A percentile compares a stretch with the other conserved stretches of the same genome.
phyloP scores from a whole-genome alignment of 2,888 invertebrate species.

The Brachypterus glaber region DNA sequence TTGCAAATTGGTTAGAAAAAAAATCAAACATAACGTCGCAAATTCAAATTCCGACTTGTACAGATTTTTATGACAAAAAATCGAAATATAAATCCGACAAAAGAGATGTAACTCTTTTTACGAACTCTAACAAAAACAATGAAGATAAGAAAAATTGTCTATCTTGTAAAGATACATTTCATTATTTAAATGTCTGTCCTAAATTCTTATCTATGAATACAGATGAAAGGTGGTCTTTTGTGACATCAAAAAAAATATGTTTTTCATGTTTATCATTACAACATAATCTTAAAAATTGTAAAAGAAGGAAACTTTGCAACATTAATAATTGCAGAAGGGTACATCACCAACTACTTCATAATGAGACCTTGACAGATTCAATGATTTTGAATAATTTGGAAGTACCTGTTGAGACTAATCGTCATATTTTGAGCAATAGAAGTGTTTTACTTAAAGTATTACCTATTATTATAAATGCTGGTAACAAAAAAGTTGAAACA shows the following conservation, averaged over 20 bases:
- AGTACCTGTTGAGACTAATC: conserved; percentile 4
- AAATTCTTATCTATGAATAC: not conserved
- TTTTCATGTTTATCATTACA: conserved; percentile 2
- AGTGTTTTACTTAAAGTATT: conserved; percentile 8
- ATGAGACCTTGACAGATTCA: no score
- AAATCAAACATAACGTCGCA: conserved; percentile 2
- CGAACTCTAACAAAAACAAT: no score
- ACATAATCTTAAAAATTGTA: no score
- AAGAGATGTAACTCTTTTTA: no score
- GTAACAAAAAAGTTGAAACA: conserved; percentile 2
- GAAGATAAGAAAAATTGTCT: not conserved
- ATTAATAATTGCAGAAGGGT: no score
- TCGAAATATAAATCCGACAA: no score
- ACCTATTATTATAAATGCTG: conserved; percentile 1
- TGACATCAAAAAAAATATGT: conserved; percentile 4
- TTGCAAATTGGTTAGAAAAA: conserved; percentile 3
- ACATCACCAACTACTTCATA: no score
- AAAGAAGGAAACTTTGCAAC: no score
- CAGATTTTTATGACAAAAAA: no score
- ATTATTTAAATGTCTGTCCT: conserved; percentile 3
- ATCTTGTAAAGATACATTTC: conserved; percentile 1
- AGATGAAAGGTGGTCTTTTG: conserved; percentile 5
- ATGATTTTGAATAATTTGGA: no score
- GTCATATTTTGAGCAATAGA: conserved; percentile 4
- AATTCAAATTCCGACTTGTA: not conserved